phyloP scores from a whole-genome alignment of 2,888 invertebrate species.

The Gandaritis pyraliata region DNA sequence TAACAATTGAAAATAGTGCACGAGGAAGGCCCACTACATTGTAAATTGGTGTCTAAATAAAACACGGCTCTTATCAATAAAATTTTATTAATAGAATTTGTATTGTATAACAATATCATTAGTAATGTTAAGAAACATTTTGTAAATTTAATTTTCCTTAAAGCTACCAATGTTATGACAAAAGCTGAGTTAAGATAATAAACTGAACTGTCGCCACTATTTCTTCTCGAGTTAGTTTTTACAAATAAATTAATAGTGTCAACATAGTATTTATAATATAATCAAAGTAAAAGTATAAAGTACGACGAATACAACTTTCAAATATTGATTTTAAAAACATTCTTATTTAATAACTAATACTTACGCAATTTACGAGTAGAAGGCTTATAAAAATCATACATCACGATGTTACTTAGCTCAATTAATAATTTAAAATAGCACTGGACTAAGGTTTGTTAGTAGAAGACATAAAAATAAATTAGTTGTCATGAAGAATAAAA shows the following conservation, averaged over 20 bases:
- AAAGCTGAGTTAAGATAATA: slow-evolving; percentile 26
- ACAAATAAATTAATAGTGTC: slow-evolving; percentile 10
- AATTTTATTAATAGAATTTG: slow-evolving; percentile 59
- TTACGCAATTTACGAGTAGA: slow-evolving; percentile 9
- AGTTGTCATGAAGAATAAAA: slow-evolving; percentile 15
- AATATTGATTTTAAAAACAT: too few relatives aligned
- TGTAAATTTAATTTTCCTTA: slow-evolving; percentile 36
- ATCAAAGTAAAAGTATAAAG: not conserved
- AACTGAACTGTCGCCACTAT: slow-evolving; percentile 12
- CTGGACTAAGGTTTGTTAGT: slow-evolving; percentile 10
- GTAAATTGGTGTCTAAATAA: slow-evolving; percentile 2
- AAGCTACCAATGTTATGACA: slow-evolving; percentile 20
- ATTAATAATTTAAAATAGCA: slow-evolving; percentile 29
- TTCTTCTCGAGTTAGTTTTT: slow-evolving; percentile 4
- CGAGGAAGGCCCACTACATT: too few relatives aligned
- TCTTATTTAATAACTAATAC: slow-evolving; percentile 6
- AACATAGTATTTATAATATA: slow-evolving; percentile 21
- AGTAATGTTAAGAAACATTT: slow-evolving; percentile 44
- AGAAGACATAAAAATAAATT: slow-evolving; percentile 13
- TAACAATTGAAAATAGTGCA: too few relatives aligned
- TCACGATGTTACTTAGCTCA: slow-evolving; percentile 20
- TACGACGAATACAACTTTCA: too few relatives aligned
- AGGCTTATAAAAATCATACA: slow-evolving; percentile 4
- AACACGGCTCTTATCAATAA: slow-evolving; percentile 33
- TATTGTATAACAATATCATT: slow-evolving; percentile 58